Percentiles rank a stretch among this genome's conserved stretches.
These are phyloP conservation scores for Cololabis saira DNA, from an alignment of 2,113 vertebrate genomes.

Conservation along the genomic window DNA sequence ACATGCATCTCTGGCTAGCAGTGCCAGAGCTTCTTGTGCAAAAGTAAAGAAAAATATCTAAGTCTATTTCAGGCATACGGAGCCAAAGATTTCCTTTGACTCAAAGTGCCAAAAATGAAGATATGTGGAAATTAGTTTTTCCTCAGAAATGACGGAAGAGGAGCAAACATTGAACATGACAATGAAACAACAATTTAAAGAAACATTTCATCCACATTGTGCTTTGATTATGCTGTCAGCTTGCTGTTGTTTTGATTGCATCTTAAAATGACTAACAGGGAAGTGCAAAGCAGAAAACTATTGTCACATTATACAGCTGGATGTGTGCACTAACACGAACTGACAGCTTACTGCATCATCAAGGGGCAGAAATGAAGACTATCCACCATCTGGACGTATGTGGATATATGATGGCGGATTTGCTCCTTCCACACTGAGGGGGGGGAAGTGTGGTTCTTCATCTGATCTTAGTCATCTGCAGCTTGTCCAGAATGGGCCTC, in stretches of 20 bases:
- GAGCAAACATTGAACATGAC: not conserved
- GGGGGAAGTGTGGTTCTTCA: not conserved
- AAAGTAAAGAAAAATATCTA: too few relatives aligned
- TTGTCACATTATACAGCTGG: not conserved
- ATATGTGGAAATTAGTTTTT: too few relatives aligned
- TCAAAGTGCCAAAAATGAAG: too few relatives aligned
- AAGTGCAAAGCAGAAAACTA: not conserved
- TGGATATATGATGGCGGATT: not conserved
- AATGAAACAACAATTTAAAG: not conserved
- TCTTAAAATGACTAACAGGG: not conserved
- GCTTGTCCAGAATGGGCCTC: too few relatives aligned
- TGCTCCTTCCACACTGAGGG: not conserved
- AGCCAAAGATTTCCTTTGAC: too few relatives aligned
- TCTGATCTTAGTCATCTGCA: not conserved
- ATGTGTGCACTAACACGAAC: not conserved
- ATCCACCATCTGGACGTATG: not conserved
- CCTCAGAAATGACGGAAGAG: not conserved
- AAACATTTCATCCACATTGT: not conserved
- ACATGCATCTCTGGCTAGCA: not conserved
- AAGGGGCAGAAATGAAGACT: not conserved
- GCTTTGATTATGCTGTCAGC: not conserved
- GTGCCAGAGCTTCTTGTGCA: too few relatives aligned
- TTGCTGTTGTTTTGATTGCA: not conserved
- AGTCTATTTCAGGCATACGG: too few relatives aligned
- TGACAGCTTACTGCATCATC: not conserved